phyloP scores from a whole-genome alignment of 2,797 vertebrate species.

The Champsocephalus gunnari region DNA sequence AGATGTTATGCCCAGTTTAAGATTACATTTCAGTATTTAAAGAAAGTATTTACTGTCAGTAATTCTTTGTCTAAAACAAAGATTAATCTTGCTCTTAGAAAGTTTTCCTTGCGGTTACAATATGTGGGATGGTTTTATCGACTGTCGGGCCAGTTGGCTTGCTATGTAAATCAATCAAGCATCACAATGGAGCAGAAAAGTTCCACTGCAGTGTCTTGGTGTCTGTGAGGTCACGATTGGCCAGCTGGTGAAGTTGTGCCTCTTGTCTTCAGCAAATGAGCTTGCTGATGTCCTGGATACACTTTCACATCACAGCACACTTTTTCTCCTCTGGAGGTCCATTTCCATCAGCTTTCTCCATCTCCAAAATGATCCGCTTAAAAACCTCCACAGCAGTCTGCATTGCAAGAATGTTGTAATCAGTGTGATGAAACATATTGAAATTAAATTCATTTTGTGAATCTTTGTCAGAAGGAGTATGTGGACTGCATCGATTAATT shows the following conservation, averaged over 20 bases:
- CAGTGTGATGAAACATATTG: background rate
- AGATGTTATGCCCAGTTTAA: constrained; percentile 33
- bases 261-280: constrained; percentile 78
- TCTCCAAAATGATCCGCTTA: constrained; percentile 90
- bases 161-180: constrained; percentile 65
- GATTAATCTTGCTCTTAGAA: constrained; percentile 41
- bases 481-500: background rate
- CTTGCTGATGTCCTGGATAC: constrained; percentile 71
- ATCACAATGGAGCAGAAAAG: constrained; percentile 55
- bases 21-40: constrained; percentile 46
- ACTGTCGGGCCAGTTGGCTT: constrained; percentile 51
- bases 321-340: constrained; percentile 84
- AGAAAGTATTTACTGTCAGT: constrained; percentile 37
- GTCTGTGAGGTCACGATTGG: constrained; percentile 71
- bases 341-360: constrained; percentile 88
- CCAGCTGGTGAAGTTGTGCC: constrained; percentile 81
- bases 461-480: background rate
- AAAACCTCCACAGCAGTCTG: constrained; percentile 89
- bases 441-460: background rate
- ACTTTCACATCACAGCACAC: constrained; percentile 84
- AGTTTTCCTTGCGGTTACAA: constrained; percentile 52
- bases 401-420: constrained; percentile 19
- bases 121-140: constrained; percentile 50
- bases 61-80: constrained; percentile 47
- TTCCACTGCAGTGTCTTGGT: constrained; percentile 68